Evolutionary conservation across 2,888 invertebrate genomes (phyloP), one percentile per base, ranked within the genome.

Genomic region (Brenthis hecate): DNA sequence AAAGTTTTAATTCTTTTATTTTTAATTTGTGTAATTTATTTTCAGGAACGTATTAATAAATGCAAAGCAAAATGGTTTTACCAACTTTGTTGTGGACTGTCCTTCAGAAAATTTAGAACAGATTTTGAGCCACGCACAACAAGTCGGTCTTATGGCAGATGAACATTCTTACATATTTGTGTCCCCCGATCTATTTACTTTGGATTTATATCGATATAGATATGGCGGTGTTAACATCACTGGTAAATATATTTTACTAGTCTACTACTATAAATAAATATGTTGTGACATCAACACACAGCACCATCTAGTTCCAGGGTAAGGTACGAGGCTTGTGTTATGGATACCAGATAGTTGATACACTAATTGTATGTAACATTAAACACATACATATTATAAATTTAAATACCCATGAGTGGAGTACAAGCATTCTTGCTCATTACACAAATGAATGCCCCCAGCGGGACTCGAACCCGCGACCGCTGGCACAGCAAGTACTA

Each of bases 151-250:
- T 77, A 94, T 98, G 93, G 96, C 96, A 0, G 96, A 96, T 64
- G 94, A 95, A 65, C 95, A 97, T 80, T 95, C 95, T 70, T 96
- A 96, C 77, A 94, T 98, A 66, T 94, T 98, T 66, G 95, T 96
- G 0, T 95, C 96, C 36, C 91, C 98, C 85, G 97, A 98, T 84
- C 88, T 98, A 66, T 96, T 97, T 74, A 96, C 96, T 0, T 82
- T 98, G 58, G 96, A 98, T 81, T 86, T 97, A 81, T 94, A 94
- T 57, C 94, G 96, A 6, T 97, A 96, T 81, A 94, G 95, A 81
- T 95, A 96, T 79, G 95, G 96, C 0, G 97, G 97, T 11, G 95
- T 96, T 1, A 98, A 98, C 84, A 96, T 98, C 74, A 97, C 98
- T 0, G 96, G 96, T 75, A 71, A 81, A 76, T 62, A 16, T 61